Evolutionary conservation across 92 coral and sea anemone genomes (phyloP).

Genomic region (Metridium senile): DNA sequence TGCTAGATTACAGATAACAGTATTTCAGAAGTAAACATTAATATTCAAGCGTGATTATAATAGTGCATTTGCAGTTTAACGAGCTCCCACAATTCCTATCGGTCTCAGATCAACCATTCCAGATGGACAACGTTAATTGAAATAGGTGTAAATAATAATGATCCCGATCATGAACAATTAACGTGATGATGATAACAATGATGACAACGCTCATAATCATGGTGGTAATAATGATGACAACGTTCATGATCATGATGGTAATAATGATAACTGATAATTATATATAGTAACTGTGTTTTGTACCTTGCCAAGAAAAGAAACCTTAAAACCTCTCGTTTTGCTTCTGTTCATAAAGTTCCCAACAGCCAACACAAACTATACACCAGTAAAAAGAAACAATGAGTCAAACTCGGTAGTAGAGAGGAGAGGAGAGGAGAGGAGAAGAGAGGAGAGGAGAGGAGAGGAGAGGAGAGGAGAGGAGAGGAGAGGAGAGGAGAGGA

Average conservation of each 20-base stretch:
- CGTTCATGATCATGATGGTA: no score
- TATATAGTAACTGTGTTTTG: background rate
- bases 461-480: conserved; percentile 1
- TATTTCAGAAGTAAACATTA: no score
- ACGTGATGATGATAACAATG: background rate
- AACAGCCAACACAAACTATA: conserved; percentile 57
- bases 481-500: background rate
- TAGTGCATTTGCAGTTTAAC: no score
- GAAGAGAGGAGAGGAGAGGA: background rate
- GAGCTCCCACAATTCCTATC: no score
- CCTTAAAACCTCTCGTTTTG: conserved; percentile 59
- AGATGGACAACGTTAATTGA: no score
- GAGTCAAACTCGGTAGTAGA: no score
- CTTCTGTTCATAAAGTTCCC: conserved; percentile 82
- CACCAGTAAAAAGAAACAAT: background rate
- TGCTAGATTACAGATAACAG: no score
- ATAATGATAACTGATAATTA: background rate
- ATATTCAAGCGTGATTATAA: no score
- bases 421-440: background rate
- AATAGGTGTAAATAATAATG: no score
- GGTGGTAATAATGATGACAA: background rate
- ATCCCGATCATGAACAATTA: no score
- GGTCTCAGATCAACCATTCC: no score
- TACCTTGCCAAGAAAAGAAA: conserved; percentile 69
- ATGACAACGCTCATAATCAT: background rate